phyloP scores from a whole-genome alignment of 2,888 invertebrate genomes.

The Kryphioiulus occultus region DNA sequence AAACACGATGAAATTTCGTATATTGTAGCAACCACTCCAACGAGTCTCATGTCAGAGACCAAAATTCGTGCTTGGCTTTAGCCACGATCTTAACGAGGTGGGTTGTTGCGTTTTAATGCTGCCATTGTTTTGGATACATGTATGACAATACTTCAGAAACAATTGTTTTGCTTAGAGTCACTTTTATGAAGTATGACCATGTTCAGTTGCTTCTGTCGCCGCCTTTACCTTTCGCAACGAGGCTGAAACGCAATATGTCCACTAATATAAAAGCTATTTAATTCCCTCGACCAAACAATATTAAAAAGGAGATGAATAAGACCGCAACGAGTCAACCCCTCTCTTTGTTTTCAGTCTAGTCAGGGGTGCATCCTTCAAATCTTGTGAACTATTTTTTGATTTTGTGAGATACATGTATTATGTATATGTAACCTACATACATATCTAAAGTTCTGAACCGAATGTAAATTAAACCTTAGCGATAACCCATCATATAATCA shows the following conservation, averaged over 20 bases:
- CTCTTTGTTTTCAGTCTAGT: not conserved
- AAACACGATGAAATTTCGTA: not conserved
- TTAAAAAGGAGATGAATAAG: not conserved
- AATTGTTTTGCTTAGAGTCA: conserved; percentile 10
- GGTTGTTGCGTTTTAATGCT: not conserved
- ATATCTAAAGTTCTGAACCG: too few relatives aligned
- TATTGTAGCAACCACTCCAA: not conserved
- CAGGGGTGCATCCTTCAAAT: too few relatives aligned
- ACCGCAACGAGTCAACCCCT: not conserved
- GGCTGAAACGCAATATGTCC: not conserved
- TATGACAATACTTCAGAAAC: not conserved
- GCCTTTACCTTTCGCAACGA: not conserved
- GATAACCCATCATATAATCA: not conserved
- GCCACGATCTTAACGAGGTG: not conserved
- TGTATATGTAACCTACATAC: too few relatives aligned
- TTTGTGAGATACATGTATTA: too few relatives aligned
- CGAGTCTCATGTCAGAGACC: not conserved
- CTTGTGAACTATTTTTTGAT: too few relatives aligned
- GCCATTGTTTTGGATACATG: not conserved
- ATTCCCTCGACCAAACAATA: not conserved
- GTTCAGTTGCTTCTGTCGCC: not conserved
- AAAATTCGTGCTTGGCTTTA: not conserved
- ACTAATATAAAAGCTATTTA: not conserved
- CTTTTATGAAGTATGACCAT: not conserved
- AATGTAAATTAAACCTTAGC: not conserved